Percentiles rank a stretch among this genome's conserved stretches.
These are phyloP conservation scores for Zaprionus kolodkinae DNA, from an alignment of 1,140 invertebrate genomes.

Conservation along the genomic window DNA sequence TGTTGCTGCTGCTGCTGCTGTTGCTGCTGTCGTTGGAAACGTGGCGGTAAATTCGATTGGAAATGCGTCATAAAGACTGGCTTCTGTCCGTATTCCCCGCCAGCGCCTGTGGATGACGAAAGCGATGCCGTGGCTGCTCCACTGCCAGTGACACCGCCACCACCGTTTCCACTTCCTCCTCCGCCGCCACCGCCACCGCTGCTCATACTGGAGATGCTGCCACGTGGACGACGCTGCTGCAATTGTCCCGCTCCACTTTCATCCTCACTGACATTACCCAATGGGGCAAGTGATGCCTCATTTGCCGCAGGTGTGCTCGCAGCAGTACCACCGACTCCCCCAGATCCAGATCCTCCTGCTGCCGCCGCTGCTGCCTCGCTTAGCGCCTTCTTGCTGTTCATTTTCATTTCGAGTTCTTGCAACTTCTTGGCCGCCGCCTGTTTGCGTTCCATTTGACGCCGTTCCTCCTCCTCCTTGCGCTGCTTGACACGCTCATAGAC, in stretches of 20 bases:
- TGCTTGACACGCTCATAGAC: constrained; percentile 88
- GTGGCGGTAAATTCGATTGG: constrained; percentile 92
- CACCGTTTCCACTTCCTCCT: constrained; percentile 25
- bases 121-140: constrained; percentile 25
- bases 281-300: constrained; percentile 29
- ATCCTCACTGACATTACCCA: constrained; percentile 63
- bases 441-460: constrained; percentile 87
- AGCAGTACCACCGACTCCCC: background rate
- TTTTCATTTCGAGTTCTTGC: constrained; percentile 88
- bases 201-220: constrained; percentile 63
- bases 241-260: constrained; percentile 31
- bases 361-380: constrained; percentile 62
- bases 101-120: constrained; percentile 9
- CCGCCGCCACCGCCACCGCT: constrained; percentile 36
- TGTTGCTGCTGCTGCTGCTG: constrained; percentile 65
- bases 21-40: constrained; percentile 92
- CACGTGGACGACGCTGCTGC: constrained; percentile 57
- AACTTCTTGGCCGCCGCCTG: constrained; percentile 88
- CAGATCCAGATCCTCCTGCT: constrained; percentile 47
- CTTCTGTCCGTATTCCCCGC: constrained; percentile 66
- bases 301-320: background rate
- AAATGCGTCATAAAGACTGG: constrained; percentile 89
- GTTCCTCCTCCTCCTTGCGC: constrained; percentile 90
- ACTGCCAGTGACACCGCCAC: constrained; percentile 22
- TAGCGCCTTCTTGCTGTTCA: constrained; percentile 85